Base-by-base conservation (phyloP, 2,113 vertebrate species). In the Alligator sinensis region DNA sequence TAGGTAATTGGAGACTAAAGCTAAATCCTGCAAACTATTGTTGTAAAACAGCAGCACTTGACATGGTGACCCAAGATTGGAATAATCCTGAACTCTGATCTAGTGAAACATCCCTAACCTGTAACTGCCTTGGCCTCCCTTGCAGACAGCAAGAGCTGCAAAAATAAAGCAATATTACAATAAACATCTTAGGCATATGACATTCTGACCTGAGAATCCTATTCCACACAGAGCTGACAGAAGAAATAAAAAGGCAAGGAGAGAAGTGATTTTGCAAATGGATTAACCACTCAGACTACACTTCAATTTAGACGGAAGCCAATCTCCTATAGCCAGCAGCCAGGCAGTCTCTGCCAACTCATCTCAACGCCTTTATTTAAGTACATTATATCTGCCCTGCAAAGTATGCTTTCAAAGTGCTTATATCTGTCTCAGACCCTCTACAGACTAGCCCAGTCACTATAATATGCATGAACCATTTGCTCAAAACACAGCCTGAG, bases 81-180 rank as follows among this genome's bases (percentile, higher is more conserved):
- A 96, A 95, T 95, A 94, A 96, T 96, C 93, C 82, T 77, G 89
- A 92, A 85, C 94, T 96, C 88, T 87, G 92, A 96, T 96, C 93
- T 96, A 91, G 82, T 94, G 95, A 97, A 96, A 93, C 82, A 96
- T 82, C 94, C 88, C 80, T 89, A 79, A 82, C 93, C 95, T 93
- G 94, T 88, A 96, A 95, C 77, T 0, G 84, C 96, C 96, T 92
- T 91, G 77, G 96, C 97, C 94, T 91, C 21, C 30, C 60, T 64
- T 84, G 70, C 86, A 91, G 84, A 54, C 88, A 80, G 81, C 55
- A 92, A 94, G 86, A 75, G 72, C 0, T 72, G 4, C 77, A 24
- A 60, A 94, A 95, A 93, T 30, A 90, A 91, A 92, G 91, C 70
- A 81, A 61, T 66, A 92, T 30, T 80, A 72, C 64, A 77, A 55